Evolutionary conservation across 2,113 vertebrate genomes (phyloP).

Genomic region (Spilogale gracilis): DNA sequence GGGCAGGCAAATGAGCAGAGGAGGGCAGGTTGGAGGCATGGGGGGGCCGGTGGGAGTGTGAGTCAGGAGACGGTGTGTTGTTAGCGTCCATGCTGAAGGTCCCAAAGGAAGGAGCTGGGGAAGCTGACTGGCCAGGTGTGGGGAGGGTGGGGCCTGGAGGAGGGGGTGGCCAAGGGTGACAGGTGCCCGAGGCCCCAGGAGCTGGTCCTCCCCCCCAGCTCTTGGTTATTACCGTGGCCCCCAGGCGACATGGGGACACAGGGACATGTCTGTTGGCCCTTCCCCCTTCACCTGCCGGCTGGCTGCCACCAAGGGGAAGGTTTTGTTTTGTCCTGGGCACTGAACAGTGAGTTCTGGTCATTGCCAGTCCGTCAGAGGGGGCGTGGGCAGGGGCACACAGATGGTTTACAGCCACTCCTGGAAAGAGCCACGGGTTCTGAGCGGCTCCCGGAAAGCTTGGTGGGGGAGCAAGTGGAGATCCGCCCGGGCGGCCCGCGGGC

Average conservation of each 20-base stretch:
- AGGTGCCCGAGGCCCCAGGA: not conserved
- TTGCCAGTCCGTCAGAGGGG: not conserved
- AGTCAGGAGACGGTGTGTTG: not conserved
- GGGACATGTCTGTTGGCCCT: not conserved
- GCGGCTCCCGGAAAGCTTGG: too few relatives aligned
- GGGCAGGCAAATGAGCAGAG: not conserved
- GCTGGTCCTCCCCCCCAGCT: not conserved
- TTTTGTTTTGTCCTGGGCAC: not conserved
- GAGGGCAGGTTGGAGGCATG: not conserved
- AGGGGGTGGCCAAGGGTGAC: not conserved
- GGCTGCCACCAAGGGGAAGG: too few relatives aligned
- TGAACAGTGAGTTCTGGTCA: not conserved
- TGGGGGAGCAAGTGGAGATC: not conserved
- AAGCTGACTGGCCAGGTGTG: not conserved
- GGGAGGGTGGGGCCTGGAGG: not conserved
- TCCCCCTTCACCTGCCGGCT: not conserved
- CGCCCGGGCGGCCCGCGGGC: not conserved
- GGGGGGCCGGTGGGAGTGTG: not conserved
- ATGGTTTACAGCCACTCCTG: too few relatives aligned
- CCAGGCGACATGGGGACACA: not conserved
- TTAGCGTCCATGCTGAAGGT: not conserved
- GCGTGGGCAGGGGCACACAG: not conserved
- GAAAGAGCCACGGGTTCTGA: not conserved
- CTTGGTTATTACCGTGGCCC: not conserved
- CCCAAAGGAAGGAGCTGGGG: not conserved